phyloP scores from a whole-genome alignment of 2,113 vertebrate genomes.

The Colossoma macropomum region DNA sequence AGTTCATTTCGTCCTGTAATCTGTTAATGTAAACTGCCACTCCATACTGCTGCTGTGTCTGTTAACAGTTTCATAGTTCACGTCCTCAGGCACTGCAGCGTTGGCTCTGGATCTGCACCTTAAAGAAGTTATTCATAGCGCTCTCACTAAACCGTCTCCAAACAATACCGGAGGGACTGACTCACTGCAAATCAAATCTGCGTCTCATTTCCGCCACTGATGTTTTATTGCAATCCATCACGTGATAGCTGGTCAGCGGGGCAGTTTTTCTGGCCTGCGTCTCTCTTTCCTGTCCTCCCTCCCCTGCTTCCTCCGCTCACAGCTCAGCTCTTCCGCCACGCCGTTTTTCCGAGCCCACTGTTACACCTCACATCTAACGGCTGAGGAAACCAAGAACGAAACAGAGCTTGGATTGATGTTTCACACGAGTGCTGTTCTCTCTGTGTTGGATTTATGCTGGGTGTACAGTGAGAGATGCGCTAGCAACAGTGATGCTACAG shows the following conservation, averaged over 20 bases:
- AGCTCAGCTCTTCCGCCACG: not conserved
- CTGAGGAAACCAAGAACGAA: not conserved
- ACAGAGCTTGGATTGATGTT: too few relatives aligned
- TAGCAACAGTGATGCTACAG: too few relatives aligned
- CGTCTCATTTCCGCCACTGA: constrained; percentile 22
- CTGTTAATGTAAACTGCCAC: too few relatives aligned
- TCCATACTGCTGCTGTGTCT: too few relatives aligned
- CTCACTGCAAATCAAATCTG: constrained; percentile 46
- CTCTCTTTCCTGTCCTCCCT: constrained; percentile 12
- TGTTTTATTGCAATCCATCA: constrained; percentile 20
- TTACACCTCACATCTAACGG: not conserved
- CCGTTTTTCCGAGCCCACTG: constrained; percentile 14
- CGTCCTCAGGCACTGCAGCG: too few relatives aligned
- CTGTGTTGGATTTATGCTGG: too few relatives aligned
- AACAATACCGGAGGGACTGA: constrained; percentile 32
- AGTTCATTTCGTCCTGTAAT: not conserved
- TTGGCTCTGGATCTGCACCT: not conserved
- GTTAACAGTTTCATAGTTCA: too few relatives aligned
- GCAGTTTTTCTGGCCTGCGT: not conserved
- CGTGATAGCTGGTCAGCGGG: not conserved
- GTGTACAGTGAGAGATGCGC: too few relatives aligned
- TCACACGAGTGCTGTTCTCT: too few relatives aligned
- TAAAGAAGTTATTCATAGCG: not conserved
- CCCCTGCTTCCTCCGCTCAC: not conserved
- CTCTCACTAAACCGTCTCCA: constrained; percentile 16